Percentiles rank a stretch among this genome's conserved stretches.
phyloP scores from a whole-genome alignment of 2,113 vertebrate species.

The Oreochromis niloticus region DNA sequence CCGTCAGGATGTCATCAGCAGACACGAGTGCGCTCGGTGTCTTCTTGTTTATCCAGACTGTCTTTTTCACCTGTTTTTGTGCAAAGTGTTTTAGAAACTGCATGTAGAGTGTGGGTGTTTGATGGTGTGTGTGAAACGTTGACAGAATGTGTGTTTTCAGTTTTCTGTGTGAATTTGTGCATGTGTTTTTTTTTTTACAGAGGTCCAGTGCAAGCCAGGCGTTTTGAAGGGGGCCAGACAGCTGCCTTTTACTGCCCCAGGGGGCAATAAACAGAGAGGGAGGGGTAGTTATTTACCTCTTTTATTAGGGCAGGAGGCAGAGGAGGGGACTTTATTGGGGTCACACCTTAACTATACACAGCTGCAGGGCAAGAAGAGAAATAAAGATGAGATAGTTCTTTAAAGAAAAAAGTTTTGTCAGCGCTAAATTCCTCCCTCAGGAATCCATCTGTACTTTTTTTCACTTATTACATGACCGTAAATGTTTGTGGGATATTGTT shows the following conservation, averaged over 20 bases:
- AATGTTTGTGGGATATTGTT: background rate
- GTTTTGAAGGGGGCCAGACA: conserved; percentile 65
- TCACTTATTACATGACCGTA: background rate
- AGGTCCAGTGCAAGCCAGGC: conserved; percentile 21
- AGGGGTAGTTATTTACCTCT: conserved; percentile 71
- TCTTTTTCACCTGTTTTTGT: background rate
- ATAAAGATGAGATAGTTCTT: conserved; percentile 26
- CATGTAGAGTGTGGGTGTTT: conserved; percentile 50
- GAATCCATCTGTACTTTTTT: conserved; percentile 2
- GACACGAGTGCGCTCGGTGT: background rate
- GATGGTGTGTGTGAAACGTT: conserved; percentile 51
- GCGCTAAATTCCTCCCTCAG: conserved; percentile 41
- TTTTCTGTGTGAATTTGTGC: conserved; percentile 42
- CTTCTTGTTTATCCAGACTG: background rate
- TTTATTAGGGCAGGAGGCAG: conserved; percentile 71
- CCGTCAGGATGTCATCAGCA: background rate
- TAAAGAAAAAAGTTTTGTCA: conserved; percentile 11
- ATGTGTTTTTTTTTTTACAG: conserved; percentile 6
- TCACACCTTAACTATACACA: conserved; percentile 76
- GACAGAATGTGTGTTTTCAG: conserved; percentile 60
- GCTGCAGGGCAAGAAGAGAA: conserved; percentile 64
- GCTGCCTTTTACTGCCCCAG: conserved; percentile 78
- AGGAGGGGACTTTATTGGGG: conserved; percentile 72
- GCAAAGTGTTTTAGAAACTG: conserved; percentile 48
- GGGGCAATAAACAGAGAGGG: conserved; percentile 74